Evolutionary conservation across 2,113 vertebrate species (phyloP), one percentile per base, ranked within the genome.

Genomic region (Melanocharis versteri): DNA sequence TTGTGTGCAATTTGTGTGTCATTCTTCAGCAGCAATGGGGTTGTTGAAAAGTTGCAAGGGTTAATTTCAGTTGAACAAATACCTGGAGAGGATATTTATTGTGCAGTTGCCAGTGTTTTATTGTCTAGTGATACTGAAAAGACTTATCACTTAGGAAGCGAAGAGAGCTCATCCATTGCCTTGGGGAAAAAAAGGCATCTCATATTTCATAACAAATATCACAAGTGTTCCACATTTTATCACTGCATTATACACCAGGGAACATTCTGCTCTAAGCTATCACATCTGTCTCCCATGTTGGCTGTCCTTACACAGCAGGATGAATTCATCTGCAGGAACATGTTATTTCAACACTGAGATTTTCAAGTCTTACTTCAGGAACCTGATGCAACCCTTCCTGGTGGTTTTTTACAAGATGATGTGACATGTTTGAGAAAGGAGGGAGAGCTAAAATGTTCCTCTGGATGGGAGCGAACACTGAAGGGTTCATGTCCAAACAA

Each of bases 361-460:
- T 91, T 91, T 81, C 48, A 94, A 50, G 19, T 4, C 7, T 70
- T 78, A 70, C n/a, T 56, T 77, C 58, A 73, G 39, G 33, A 73
- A 42, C 9, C 10, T 35, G 20, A 9, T 27, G 31, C 3, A 51
- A 75, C 3, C 1, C 18, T n/a, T 44, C 1, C 0, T n/a, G 28
- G 45, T 13, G 13, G 3, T 35, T 78, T 81, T 44, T 27, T 22
- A 21, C 13, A 40, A 26, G 22, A 70, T 27, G 33, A 37, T 37
- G 11, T 19, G n/a, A 57, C 11, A 19, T 13, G 2, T 35, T 44
- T 73, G n/a, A 75, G 42, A 53, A 87, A 42, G 9, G 8, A 82
- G 3, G 1, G 18, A 78, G 12, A 69, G 13, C 4, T 45, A 65
- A 73, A 69, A 44, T 31, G 5, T 48, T 87, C 3, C 10, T 75